phyloP scores from a whole-genome alignment of 2,113 vertebrate genomes.

The Colinus virginianus region DNA sequence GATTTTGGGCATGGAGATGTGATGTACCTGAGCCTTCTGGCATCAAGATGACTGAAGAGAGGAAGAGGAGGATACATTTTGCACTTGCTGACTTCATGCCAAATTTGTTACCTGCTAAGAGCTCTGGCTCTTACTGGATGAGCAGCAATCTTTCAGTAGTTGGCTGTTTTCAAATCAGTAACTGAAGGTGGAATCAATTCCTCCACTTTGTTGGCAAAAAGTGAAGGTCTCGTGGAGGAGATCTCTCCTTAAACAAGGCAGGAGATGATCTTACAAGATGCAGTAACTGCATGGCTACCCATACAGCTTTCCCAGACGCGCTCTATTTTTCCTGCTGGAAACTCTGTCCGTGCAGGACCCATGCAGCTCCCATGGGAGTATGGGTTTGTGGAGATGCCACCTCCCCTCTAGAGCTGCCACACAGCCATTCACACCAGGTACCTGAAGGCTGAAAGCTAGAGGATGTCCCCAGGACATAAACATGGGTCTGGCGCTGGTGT shows the following conservation, averaged over 20 bases:
- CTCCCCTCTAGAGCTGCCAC: background rate
- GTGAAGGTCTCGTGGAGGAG: background rate
- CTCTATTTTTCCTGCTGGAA: background rate
- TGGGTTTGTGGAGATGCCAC: background rate
- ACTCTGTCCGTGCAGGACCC: background rate
- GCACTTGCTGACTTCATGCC: background rate
- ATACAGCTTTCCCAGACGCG: background rate
- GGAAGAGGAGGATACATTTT: background rate
- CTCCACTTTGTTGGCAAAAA: background rate
- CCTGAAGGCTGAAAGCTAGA: background rate
- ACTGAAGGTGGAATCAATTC: background rate
- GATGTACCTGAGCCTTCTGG: background rate
- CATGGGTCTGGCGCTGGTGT: background rate
- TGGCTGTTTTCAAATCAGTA: background rate
- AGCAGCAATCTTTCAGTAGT: background rate
- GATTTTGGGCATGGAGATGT: background rate
- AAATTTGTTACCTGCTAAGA: background rate
- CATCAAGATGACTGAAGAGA: background rate
- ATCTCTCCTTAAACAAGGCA: background rate
- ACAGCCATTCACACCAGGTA: background rate
- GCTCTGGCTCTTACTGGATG: background rate
- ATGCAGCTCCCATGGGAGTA: background rate
- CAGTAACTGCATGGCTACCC: background rate
- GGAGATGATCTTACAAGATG: background rate
- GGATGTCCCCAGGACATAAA: fast-evolving